A percentile compares a stretch with the other conserved stretches of the same genome.
These are phyloP conservation scores for Megaceryle alcyon DNA, from an alignment of 2,797 vertebrate genomes.

Conservation along the genomic window DNA sequence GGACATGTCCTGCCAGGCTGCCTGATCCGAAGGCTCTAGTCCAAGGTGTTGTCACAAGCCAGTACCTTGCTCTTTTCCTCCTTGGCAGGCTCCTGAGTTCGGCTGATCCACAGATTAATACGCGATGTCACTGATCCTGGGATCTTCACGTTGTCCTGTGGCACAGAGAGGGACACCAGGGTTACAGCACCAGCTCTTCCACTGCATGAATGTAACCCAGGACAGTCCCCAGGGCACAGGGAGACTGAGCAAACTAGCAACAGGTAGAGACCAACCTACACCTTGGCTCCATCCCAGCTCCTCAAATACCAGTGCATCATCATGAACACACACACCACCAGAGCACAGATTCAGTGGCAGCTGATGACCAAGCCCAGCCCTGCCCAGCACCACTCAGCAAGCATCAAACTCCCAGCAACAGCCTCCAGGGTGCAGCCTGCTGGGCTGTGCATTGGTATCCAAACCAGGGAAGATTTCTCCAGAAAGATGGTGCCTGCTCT, in stretches of 20 bases:
- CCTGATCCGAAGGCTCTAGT: background rate
- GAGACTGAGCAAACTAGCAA: background rate
- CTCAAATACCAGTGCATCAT: background rate
- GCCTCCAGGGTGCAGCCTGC: background rate
- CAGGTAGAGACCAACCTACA: background rate
- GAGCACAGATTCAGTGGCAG: background rate
- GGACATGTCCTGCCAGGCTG: background rate
- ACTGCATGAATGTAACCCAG: rapidly evolving
- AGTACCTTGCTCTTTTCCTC: conserved; percentile 73
- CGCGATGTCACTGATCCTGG: conserved; percentile 84
- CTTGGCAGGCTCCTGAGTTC: conserved; percentile 71
- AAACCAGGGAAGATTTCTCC: background rate
- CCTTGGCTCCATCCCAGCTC: background rate
- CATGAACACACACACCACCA: background rate
- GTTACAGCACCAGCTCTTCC: background rate
- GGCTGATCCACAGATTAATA: conserved; percentile 88
- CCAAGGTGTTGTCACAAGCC: rapidly evolving
- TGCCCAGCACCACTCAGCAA: background rate
- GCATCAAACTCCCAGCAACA: background rate
- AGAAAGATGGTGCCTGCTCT: background rate
- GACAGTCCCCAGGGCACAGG: background rate
- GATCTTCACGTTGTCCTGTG: conserved; percentile 82
- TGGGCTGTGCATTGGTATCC: rapidly evolving
- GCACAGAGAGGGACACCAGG: background rate
- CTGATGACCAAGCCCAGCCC: background rate